These are phyloP conservation scores for Montipora foliosa DNA, from an alignment of 64 coral and sea anemone genomes.

Conservation along the genomic window DNA sequence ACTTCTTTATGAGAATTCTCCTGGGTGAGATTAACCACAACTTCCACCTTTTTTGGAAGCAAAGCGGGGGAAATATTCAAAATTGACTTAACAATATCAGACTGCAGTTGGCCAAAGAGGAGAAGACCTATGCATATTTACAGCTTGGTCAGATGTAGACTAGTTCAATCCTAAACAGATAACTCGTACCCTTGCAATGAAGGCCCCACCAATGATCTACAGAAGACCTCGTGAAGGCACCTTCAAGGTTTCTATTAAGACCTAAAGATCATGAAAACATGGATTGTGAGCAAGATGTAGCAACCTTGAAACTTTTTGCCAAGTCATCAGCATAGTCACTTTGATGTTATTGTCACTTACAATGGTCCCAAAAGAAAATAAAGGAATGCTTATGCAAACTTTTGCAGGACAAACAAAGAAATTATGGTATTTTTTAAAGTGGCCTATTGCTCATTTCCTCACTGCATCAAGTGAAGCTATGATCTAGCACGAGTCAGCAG, in stretches of 20 bases:
- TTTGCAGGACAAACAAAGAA: too few relatives aligned
- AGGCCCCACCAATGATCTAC: slow-evolving; percentile 28
- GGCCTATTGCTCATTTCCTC: too few relatives aligned
- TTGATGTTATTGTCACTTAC: too few relatives aligned
- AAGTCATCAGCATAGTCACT: too few relatives aligned
- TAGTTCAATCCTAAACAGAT: slow-evolving; percentile 72
- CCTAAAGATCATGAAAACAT: slow-evolving; percentile 12
- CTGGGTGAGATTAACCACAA: slow-evolving; percentile 70
- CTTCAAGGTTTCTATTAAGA: slow-evolving; percentile 49
- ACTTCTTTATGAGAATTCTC: slow-evolving; percentile 34
- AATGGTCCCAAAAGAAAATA: too few relatives aligned
- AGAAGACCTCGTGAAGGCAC: slow-evolving; percentile 56
- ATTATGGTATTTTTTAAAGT: too few relatives aligned
- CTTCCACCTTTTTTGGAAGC: slow-evolving; percentile 39
- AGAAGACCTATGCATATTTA: slow-evolving; percentile 49
- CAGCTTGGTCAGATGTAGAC: background rate
- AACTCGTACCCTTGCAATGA: slow-evolving; percentile 56
- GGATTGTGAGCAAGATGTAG: background rate
- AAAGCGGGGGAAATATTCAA: slow-evolving; percentile 12
- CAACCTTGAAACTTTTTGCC: slow-evolving; percentile 10
- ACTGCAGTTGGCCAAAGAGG: slow-evolving; percentile 53
- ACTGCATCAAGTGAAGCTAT: too few relatives aligned
- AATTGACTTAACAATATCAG: slow-evolving; percentile 33
- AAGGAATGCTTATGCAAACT: too few relatives aligned
- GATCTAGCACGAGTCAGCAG: too few relatives aligned